Conservation (phyloP, 2,113 vertebrate species). For the Chrysochloris asiatica region DNA sequence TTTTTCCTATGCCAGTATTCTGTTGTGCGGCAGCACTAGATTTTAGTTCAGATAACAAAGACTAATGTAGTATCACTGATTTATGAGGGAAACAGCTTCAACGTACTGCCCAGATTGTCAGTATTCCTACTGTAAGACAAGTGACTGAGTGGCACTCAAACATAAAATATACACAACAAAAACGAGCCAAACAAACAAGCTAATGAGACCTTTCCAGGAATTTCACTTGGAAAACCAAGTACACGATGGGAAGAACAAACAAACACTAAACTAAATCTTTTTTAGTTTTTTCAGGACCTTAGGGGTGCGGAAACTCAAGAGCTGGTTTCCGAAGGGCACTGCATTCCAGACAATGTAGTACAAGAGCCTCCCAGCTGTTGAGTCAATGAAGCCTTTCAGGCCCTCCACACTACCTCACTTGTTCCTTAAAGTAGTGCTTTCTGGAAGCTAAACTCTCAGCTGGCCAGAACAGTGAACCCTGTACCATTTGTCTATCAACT, state of each 20-base stretch:
- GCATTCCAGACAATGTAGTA: conserved; percentile 69
- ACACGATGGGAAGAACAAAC: not conserved
- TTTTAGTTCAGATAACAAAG: not conserved
- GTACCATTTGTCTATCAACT: conserved; percentile 75
- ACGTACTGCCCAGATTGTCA: not conserved
- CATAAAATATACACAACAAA: not conserved
- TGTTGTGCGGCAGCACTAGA: not conserved
- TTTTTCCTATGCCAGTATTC: not conserved
- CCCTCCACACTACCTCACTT: conserved; percentile 76
- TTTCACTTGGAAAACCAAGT: conserved; percentile 37
- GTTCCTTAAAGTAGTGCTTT: conserved; percentile 73
- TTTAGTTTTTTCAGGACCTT: not conserved
- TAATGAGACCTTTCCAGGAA: conserved; percentile 32
- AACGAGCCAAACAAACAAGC: not conserved
- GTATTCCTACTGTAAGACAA: not conserved
- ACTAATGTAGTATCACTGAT: not conserved
- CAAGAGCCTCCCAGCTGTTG: conserved; percentile 58
- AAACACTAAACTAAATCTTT: not conserved
- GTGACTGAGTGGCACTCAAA: not conserved
- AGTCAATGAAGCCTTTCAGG: conserved; percentile 79
- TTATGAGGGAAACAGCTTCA: not conserved
- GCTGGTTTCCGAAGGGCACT: conserved; percentile 49
- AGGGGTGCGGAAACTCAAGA: conserved; percentile 28
- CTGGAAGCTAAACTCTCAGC: conserved; percentile 73
- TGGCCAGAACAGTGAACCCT: conserved; percentile 60